Evolutionary conservation across 35 echinoderm and acorn worm species (phyloP), one percentile per base, ranked within the genome.

Genomic region (Amphiura filiformis): DNA sequence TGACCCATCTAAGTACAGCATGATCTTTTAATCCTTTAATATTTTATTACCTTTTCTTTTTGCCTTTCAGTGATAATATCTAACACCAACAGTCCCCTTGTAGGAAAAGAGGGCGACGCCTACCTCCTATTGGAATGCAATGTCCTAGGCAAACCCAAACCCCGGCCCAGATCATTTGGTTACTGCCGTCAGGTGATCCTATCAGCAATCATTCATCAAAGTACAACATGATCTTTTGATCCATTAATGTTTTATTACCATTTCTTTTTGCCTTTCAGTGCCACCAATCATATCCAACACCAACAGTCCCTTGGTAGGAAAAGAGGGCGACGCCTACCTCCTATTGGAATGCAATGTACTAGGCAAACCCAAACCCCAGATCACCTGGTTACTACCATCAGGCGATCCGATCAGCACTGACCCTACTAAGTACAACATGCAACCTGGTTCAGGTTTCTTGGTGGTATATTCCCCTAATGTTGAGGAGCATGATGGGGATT

Each of bases 401-500:
- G 95, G 89, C 2, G 20, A 56, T 32, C 84, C 36, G 1, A 28
- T 87, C 1, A 39, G 33, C 28, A 39, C 57, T 32, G 89, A 91
- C 15, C 40, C 84, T 1, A 65, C 42, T 13, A 78, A n/a, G 31
- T 93, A 96, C 79, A 85, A 81, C 30, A 20, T 38, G 0, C 76
- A 76, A 31, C 82, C 39, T 13, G 35, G 32, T n/a, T 84, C 34
- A 0, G 84, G 83, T 57, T 93, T 76, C 84, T 38, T 97, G 20
- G 84, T 89, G 26, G 80, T 97, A 22, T 86, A 88, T 65, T 35
- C 37, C 36, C 92, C 86, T 17, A 79, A 82, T 32, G 89, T 97
- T 20, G 82, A 49, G 36, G 35, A 56, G 26, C 89, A 97, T 49
- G 86, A 91, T 87, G 95, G 95, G 22, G 89, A 97, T 47, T 97